Base-by-base conservation (phyloP, 2,113 vertebrate species). In the Cyanoramphus novaezelandiae region DNA sequence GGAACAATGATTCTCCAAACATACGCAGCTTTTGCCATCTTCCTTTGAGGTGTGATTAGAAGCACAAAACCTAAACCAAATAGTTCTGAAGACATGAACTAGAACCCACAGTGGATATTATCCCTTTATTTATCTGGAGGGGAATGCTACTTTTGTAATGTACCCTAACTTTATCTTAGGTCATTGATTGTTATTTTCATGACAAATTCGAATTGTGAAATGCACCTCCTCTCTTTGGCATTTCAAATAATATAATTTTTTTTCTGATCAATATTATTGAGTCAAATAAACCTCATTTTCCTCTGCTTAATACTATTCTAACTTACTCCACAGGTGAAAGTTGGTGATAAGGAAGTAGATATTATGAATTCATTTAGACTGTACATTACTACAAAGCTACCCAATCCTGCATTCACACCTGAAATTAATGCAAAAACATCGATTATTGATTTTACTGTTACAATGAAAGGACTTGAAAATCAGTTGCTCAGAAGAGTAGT, bases 391-490 rank as follows among this genome's bases (percentile, higher is more conserved):
- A 98, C 98, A 13, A 98, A 98, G 75, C 94, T 98, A 82, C 96
- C 98, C 8, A 98, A 98, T 96, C 98, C 98, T 90, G 89, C 97
- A 82, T 98, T 98, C 88, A 98, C 98, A 5, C 98, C 98, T 46
- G 98, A 98, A 95, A 98, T 98, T 86, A 98, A 98, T 68, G 98
- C 98, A 74, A 98, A 98, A 91, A 96, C 98, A 19, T 98, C 98
- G 11, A 97, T 98, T 88, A 98, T 98, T 69, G 98, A 98, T 95
- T 98, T 98, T 94, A 98, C 98, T 44, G 98, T 98, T 57, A 98
- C 98, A 24, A 97, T 98, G 97, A 98, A 98, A 95, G 98, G 98
- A 74, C 98, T 98, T 33, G 98, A 98, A 82, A 98, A 98, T 89
- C 98, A 98, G 74, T 96, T 98, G 95, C 94, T 98, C 65, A 97